A percentile compares a stretch with the other conserved stretches of the same genome.
Conservation (phyloP, 2,888 invertebrate species). For the Hypercompe scribonia region DNA sequence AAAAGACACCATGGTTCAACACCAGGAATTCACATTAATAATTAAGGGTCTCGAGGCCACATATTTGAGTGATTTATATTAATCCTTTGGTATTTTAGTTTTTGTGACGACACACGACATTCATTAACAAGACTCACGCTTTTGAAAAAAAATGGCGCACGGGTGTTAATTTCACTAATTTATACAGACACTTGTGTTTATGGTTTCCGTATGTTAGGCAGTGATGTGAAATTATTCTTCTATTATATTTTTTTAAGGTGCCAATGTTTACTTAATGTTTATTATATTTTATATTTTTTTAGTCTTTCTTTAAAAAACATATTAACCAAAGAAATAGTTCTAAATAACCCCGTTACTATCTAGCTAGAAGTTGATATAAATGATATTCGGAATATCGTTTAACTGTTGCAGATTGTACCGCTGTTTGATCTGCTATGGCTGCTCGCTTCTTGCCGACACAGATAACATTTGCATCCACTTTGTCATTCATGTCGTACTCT, state of each 20-base stretch:
- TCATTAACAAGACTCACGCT: constrained; percentile 65
- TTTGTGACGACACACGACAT: constrained; percentile 80
- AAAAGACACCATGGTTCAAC: constrained; percentile 60
- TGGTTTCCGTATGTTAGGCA: background rate
- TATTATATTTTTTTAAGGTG: background rate
- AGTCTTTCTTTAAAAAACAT: no score
- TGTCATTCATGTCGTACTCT: constrained; percentile 81
- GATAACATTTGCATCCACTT: constrained; percentile 83
- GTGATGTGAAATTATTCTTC: background rate
- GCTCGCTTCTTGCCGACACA: constrained; percentile 71
- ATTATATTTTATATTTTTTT: no score
- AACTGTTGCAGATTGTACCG: constrained; percentile 40
- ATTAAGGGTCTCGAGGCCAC: constrained; percentile 75
- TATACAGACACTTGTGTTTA: constrained; percentile 20
- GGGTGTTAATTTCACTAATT: constrained; percentile 45
- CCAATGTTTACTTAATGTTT: background rate
- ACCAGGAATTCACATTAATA: constrained; percentile 77
- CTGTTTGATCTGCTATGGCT: constrained; percentile 67
- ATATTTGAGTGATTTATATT: constrained; percentile 76
- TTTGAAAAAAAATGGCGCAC: constrained; percentile 47
- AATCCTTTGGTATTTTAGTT: constrained; percentile 66
- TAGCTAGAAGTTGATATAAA: constrained; percentile 36
- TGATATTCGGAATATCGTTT: constrained; percentile 29
- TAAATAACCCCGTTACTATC: constrained; percentile 18
- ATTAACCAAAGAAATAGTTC: background rate